Evolutionary conservation across 1,140 invertebrate species (phyloP), one percentile per base, ranked within the genome.

Genomic region (Venustaconcha ellipsiformis): DNA sequence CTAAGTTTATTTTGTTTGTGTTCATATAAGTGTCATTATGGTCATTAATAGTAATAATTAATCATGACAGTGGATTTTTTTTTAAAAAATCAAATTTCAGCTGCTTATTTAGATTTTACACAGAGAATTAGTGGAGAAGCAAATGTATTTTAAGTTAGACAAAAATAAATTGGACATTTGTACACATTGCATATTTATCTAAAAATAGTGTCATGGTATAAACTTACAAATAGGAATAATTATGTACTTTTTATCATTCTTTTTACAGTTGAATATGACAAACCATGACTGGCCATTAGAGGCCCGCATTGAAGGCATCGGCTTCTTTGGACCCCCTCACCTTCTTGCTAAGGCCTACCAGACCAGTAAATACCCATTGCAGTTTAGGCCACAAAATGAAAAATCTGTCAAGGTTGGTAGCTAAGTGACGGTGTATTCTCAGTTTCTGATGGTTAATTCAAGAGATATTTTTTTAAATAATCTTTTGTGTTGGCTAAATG

Each of bases 211-310:
- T 62, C 14, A 5, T 13, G 20, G 6, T 12, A 11, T 62, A 23
- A 23, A 23, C 18, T 62, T 62, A 15, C 5, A 62, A 62, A 62
- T 13, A 62, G 59, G 18, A 11, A 23, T n/a, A n/a, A 62, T 23
- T 62, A 62, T n/a, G 18, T n/a, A 13, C 18, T 62, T 14, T n/a
- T 13, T 23, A 60, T 60, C 20, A 6, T n/a, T 37, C 2, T 60
- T 67, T 55, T 67, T 73, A 14, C 82, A 89, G 88, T 78, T 89
- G 8, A 90, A 90, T 69, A 82, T 85, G 76, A 88, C 87, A 18
- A 87, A 86, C 62, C 75, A 84, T 80, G 87, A 89, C 69, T 90
- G 89, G 89, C 82, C 79, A 0, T 70, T 90, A 37, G 73, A 78
- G 20, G 86, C 88, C 3, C 64, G 62, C 14, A 86, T 90, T 55